These are phyloP conservation scores for Argyresthia albistria DNA, from an alignment of 2,888 invertebrate species.

Conservation along the genomic window DNA sequence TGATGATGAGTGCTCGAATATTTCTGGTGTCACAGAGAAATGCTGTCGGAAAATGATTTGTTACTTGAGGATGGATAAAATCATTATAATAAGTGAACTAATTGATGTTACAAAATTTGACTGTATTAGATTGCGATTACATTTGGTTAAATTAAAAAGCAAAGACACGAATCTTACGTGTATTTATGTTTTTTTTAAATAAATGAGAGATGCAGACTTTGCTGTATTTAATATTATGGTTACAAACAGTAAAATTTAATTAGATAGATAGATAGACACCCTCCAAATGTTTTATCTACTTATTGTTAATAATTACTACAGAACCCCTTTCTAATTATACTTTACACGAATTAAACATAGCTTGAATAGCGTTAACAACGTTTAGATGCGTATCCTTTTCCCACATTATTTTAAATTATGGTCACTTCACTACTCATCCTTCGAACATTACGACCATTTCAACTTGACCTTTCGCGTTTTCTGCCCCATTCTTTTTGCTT, in stretches of 20 bases:
- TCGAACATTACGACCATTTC: slow-evolving; percentile 18
- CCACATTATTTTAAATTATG: slow-evolving; percentile 50
- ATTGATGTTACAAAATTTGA: too few species aligned
- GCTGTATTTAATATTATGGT: too few species aligned
- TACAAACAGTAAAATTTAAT: too few species aligned
- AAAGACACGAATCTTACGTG: too few species aligned
- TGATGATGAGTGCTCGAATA: not conserved
- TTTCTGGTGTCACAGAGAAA: not conserved
- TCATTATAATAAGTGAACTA: too few species aligned
- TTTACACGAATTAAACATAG: slow-evolving; percentile 25
- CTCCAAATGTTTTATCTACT: too few species aligned
- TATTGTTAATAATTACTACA: too few species aligned
- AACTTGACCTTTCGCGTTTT: slow-evolving; percentile 10
- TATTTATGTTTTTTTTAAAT: too few species aligned
- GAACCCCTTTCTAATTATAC: not conserved
- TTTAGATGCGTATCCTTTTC: slow-evolving; percentile 22
- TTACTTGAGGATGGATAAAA: not conserved
- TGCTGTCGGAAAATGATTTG: not conserved
- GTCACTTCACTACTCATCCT: slow-evolving; percentile 18
- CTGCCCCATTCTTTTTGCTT: not conserved
- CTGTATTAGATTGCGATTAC: too few species aligned
- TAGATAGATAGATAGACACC: too few species aligned
- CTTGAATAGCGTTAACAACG: slow-evolving; percentile 26
- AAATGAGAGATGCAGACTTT: too few species aligned
- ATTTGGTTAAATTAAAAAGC: too few species aligned